Percentiles rank a stretch among this genome's conserved stretches.
phyloP scores from a whole-genome alignment of 2,797 vertebrate species.

The Sardinella longiceps region DNA sequence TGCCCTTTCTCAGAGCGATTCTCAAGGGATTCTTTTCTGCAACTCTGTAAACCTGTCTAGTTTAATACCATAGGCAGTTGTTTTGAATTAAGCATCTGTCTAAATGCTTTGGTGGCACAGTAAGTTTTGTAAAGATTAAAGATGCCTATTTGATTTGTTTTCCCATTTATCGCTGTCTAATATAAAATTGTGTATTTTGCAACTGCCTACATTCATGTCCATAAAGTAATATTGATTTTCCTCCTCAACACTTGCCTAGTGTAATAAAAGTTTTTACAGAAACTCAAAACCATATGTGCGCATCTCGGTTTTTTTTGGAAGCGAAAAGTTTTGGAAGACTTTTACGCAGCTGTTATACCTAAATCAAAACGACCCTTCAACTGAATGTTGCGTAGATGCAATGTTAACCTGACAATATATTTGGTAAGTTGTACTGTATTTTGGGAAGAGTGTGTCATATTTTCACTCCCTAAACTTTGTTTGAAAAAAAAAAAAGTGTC shows the following conservation, averaged over 20 bases:
- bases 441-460: neutral
- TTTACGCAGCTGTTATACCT: neutral
- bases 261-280: slow-evolving; percentile 10
- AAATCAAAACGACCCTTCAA: neutral
- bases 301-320: neutral
- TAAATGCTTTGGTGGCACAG: neutral
- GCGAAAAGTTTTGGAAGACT: too few relatives aligned
- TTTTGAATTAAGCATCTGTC: neutral
- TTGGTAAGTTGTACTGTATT: neutral
- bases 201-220: neutral
- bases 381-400: neutral
- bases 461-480: neutral
- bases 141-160: neutral
- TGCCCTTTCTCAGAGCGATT: neutral
- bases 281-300: neutral
- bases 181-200: neutral
- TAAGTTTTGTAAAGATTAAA: neutral
- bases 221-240: neutral
- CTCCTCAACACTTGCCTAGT: neutral
- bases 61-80: neutral
- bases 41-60: neutral
- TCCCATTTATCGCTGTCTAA: neutral
- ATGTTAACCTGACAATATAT: neutral
- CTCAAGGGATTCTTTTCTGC: neutral
- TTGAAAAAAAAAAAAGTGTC: neutral